Base-by-base conservation (phyloP, 2,797 vertebrate genomes). In the Melanotaenia maccullochi region DNA sequence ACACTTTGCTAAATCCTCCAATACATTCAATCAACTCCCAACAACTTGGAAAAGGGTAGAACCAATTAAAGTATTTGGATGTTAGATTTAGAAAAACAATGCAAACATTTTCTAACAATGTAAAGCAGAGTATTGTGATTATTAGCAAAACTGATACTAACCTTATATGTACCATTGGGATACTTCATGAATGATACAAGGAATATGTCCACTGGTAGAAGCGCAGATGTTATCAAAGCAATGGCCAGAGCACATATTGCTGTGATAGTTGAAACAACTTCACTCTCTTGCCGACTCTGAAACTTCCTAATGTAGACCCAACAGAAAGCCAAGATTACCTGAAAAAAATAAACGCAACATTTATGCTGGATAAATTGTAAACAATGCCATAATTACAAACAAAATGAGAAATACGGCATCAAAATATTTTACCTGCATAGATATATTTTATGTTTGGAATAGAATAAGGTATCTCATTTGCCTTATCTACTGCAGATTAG, bases 301-400 rank as follows among this genome's bases (percentile, higher is more conserved):
- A 98, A 99, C 89, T 97, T 98, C 49, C 98, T 95, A 66, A 99
- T 97, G 61, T 99, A 99, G 86, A 98, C 87, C 98, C 98, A 99
- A 84, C 96, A 99, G 90, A 99, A 99, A 33, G 91, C 93, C 25
- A 99, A 85, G 87, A 99, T 98, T 16, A 91, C 94, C 98, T 99
- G 78, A 75, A 93, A 14, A 75, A 32, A 36, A 42, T 32, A 33
- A 55, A 62, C n/a, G 5, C 25, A 60, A 3, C 20, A 32, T 75
- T 30, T 3, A 52, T 60, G 3, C 38, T 11, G 66, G 35, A 51
- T 13, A 57, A 30, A 36, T 25, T 1, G 1, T 51, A 1, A 54
- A 52, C 1, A 9, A 63, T 35, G 32, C 3, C 3, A 42, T 22
- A 5, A 20, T 1, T 1, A 59, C 5, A 3, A 59, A 49, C 0